Conservation (phyloP, 2,888 invertebrate genomes). For the Lagria hirta region DNA sequence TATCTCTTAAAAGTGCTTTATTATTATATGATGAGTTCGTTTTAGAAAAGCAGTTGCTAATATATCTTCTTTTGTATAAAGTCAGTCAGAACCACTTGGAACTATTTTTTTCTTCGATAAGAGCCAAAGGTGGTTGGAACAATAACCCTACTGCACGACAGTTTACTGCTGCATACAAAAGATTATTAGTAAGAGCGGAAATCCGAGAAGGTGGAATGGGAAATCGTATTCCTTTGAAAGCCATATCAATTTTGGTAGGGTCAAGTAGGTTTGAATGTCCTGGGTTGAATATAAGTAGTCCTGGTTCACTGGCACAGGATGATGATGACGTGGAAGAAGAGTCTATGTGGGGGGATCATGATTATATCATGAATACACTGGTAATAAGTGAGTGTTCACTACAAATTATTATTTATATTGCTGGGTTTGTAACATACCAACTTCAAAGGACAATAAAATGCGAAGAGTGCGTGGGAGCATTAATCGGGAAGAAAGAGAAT, state of each 20-base stretch:
- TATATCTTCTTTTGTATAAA: constrained; percentile 29
- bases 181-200: constrained; percentile 24
- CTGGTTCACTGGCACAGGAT: neutral
- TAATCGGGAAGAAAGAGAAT: constrained; percentile 5
- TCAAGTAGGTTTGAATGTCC: constrained; percentile 12
- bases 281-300: constrained; percentile 4
- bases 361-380: constrained; percentile 12
- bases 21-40: constrained; percentile 14
- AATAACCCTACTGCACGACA: constrained; percentile 31
- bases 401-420: constrained; percentile 20
- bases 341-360: constrained; percentile 4
- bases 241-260: constrained; percentile 22
- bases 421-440: constrained; percentile 6
- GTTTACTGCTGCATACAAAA: constrained; percentile 28
- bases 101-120: constrained; percentile 24
- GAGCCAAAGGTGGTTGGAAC: constrained; percentile 29
- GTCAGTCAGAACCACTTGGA: constrained; percentile 28
- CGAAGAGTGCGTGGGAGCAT: constrained; percentile 7
- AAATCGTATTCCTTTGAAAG: constrained; percentile 28
- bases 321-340: neutral
- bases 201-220: constrained; percentile 22
- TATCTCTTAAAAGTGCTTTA: constrained; percentile 12
- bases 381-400: constrained; percentile 7
- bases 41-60: constrained; percentile 16
- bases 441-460: constrained; percentile 10